Evolutionary conservation across 2,113 vertebrate genomes (phyloP).

Genomic region (Alces alces): DNA sequence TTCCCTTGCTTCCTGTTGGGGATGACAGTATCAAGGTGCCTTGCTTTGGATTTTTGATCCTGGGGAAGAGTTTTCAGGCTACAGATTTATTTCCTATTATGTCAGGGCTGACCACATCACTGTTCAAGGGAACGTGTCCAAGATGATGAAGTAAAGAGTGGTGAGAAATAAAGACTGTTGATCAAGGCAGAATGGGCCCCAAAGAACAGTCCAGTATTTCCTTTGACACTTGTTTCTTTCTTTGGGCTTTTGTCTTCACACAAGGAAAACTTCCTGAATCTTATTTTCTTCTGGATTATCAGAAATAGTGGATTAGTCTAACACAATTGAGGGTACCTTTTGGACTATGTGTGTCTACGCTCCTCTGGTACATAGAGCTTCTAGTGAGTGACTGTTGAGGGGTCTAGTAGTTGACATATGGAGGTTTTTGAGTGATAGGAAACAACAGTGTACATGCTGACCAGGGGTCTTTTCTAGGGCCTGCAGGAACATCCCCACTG

Average conservation of each 20-base stretch:
- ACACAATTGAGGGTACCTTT: neutral
- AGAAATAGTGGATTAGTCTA: neutral
- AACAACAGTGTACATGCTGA: neutral
- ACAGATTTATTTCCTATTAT: neutral
- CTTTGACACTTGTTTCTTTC: neutral
- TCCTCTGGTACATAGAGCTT: neutral
- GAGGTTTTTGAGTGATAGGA: neutral
- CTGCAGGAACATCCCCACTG: neutral
- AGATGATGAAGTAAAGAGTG: neutral
- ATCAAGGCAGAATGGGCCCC: neutral
- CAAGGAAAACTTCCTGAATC: neutral
- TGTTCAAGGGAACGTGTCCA: neutral
- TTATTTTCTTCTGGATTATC: slow-evolving; percentile 2
- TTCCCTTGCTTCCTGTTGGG: neutral
- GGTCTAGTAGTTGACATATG: neutral
- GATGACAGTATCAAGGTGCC: neutral
- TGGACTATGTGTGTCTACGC: neutral
- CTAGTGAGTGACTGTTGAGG: neutral
- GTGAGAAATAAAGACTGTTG: neutral
- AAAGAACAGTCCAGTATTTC: neutral
- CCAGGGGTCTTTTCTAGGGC: neutral
- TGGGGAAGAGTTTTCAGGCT: neutral
- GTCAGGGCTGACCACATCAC: neutral
- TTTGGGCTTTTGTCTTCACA: neutral
- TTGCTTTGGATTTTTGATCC: neutral